Conservation (phyloP, 35 echinoderm and acorn worm genomes). For the Eucidaris tribuloides region DNA sequence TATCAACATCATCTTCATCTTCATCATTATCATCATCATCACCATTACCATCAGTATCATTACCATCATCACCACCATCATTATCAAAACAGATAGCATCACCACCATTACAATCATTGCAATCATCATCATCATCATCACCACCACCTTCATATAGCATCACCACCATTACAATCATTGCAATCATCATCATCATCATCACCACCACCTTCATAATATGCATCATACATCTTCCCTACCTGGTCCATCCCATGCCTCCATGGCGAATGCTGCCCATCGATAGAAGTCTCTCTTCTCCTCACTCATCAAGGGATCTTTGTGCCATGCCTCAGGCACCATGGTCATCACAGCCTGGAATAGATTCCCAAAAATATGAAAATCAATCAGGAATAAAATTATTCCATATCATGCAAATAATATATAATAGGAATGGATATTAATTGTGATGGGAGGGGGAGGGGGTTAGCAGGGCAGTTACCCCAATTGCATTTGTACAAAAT, state of each 20-base stretch:
- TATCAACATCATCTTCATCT: too few relatives aligned
- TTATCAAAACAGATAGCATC: too few relatives aligned
- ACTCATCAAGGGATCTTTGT: slow-evolving; percentile 85
- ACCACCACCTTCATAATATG: too few relatives aligned
- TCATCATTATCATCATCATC: too few relatives aligned
- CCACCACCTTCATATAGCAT: too few relatives aligned
- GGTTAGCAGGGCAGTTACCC: not conserved
- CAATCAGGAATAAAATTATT: not conserved
- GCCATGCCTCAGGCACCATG: slow-evolving; percentile 99
- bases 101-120: too few relatives aligned
- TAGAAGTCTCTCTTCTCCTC: slow-evolving; percentile 93
- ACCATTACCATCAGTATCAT: too few relatives aligned
- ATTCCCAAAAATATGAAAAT: not conserved
- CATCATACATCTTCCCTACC: too few relatives aligned
- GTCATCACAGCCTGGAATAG: slow-evolving; percentile 80
- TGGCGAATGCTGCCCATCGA: slow-evolving; percentile 89
- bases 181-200: too few relatives aligned
- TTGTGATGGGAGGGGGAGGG: not conserved
- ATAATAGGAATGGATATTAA: not conserved
- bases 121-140: too few relatives aligned
- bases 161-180: too few relatives aligned
- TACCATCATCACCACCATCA: too few relatives aligned
- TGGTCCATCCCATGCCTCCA: slow-evolving; percentile 99
- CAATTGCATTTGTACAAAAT: not conserved
- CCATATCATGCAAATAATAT: not conserved